phyloP scores from a whole-genome alignment of 2,113 vertebrate genomes.

The Dromaius novaehollandiae region DNA sequence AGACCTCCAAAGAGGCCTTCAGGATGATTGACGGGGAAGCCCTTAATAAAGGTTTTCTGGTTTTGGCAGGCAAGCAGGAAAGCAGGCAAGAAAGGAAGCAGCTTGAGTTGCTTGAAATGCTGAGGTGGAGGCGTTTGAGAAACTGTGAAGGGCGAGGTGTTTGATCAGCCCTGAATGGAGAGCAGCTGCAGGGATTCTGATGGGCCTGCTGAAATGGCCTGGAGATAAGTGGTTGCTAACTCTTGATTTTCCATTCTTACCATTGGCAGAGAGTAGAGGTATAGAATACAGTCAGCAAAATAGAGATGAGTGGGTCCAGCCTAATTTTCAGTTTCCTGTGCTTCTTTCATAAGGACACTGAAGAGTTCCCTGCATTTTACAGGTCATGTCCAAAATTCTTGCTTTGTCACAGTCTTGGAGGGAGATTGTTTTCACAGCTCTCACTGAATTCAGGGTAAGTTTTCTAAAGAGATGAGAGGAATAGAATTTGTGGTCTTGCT shows the following conservation, averaged over 20 bases:
- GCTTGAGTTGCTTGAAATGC: conserved; percentile 58
- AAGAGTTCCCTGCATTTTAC: background rate
- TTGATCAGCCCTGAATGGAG: conserved; percentile 27
- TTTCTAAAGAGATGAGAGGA: background rate
- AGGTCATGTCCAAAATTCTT: background rate
- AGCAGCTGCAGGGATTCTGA: conserved; percentile 37
- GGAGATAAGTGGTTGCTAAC: background rate
- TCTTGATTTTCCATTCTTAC: background rate
- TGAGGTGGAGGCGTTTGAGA: conserved; percentile 56
- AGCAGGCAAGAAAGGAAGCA: conserved; percentile 54
- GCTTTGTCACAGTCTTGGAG: background rate
- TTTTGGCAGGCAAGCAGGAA: conserved; percentile 37
- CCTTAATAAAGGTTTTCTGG: conserved; percentile 48
- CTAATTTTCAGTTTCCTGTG: background rate
- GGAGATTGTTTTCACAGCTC: background rate
- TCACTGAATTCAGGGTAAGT: background rate
- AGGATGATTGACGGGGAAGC: conserved; percentile 44
- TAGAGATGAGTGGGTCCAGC: background rate
- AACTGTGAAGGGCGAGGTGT: conserved; percentile 40
- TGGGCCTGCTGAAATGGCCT: background rate
- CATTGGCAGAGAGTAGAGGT: background rate
- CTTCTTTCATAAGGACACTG: background rate
- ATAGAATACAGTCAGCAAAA: background rate
- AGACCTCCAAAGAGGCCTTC: conserved; percentile 18
- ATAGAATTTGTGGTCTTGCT: background rate